Evolutionary conservation across 2,113 vertebrate species (phyloP).

Genomic region (Myanophis thanlyinensis): DNA sequence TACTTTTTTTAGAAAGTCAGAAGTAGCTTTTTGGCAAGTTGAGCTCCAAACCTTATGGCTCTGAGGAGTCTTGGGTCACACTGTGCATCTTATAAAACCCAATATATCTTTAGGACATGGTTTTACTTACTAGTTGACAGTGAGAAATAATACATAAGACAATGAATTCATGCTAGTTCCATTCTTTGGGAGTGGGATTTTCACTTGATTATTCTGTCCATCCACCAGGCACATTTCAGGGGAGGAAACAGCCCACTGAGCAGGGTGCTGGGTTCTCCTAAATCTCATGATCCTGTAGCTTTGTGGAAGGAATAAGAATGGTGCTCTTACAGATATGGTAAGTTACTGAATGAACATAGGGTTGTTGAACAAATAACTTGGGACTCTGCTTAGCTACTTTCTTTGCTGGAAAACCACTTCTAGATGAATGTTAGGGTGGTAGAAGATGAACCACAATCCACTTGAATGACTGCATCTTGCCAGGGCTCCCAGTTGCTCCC

Average conservation of each 20-base stretch:
- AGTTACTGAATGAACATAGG: conserved; percentile 17
- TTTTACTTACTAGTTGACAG: neutral
- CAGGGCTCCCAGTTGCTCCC: neutral
- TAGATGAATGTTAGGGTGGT: neutral
- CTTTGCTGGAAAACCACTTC: neutral
- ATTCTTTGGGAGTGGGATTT: neutral
- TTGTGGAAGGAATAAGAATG: conserved; percentile 35
- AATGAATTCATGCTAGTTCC: neutral
- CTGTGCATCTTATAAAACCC: neutral
- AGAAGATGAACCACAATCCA: neutral
- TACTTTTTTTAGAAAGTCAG: neutral
- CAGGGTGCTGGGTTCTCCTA: neutral
- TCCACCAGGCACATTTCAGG: neutral
- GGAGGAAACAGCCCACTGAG: conserved; percentile 17
- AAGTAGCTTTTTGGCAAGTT: neutral
- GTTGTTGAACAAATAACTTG: neutral
- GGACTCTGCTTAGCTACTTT: neutral
- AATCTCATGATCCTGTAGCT: conserved; percentile 54
- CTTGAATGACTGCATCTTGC: neutral
- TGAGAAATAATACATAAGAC: neutral
- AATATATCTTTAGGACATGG: neutral
- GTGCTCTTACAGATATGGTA: conserved; percentile 54
- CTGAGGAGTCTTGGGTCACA: neutral
- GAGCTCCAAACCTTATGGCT: neutral
- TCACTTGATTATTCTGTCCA: conserved; percentile 25